Percentiles rank a stretch among this genome's conserved stretches.
phyloP scores from a whole-genome alignment of 2,797 vertebrate genomes.

The Artibeus jamaicensis region DNA sequence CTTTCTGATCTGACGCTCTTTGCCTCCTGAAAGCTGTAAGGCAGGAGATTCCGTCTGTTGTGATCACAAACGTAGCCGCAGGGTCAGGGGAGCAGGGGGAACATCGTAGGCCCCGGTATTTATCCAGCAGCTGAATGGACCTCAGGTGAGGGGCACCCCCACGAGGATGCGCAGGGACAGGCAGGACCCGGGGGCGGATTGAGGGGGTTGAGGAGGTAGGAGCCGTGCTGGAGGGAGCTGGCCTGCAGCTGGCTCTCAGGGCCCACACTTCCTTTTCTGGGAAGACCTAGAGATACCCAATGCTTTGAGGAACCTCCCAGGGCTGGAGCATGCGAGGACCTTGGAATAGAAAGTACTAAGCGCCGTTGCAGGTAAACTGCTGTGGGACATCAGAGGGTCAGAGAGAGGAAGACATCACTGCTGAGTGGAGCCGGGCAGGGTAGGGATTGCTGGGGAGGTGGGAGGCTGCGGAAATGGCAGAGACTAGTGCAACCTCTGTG shows the following conservation, averaged over 20 bases:
- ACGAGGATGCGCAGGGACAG: neutral
- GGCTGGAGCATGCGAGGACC: neutral
- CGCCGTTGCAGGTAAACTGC: neutral
- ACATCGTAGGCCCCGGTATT: no score
- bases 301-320: neutral
- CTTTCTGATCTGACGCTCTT: neutral
- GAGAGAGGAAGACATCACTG: neutral
- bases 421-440: neutral
- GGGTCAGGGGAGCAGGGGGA: neutral
- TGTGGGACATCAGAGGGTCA: no score
- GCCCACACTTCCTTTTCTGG: neutral
- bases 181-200: neutral
- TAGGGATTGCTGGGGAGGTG: neutral
- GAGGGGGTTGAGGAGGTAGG: no score
- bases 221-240: neutral
- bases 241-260: neutral
- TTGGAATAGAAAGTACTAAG: neutral
- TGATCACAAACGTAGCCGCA: neutral
- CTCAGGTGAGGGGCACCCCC: neutral
- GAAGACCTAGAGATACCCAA: neutral
- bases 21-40: neutral
- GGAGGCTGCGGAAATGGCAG: no score
- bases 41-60: neutral
- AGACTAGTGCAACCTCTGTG: neutral
- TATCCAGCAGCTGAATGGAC: neutral